phyloP scores from a whole-genome alignment of 2,797 vertebrate genomes.

The Cirrhinus molitorella region DNA sequence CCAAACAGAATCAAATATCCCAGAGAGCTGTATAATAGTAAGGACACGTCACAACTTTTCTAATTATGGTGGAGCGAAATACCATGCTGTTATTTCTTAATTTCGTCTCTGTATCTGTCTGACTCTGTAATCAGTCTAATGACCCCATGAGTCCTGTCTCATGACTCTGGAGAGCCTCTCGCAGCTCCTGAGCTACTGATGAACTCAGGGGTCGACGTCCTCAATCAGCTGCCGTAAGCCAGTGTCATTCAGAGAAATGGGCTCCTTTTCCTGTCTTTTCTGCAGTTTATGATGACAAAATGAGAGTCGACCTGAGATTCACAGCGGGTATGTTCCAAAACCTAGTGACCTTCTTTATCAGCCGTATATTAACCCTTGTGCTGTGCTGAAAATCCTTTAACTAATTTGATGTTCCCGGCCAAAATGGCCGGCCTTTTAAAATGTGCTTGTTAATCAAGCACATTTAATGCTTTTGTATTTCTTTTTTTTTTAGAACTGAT shows the following conservation, averaged over 20 bases:
- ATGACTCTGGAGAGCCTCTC: conserved; percentile 16
- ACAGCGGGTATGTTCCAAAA: neutral
- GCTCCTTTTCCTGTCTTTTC: conserved; percentile 78
- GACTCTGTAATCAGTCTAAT: conserved; percentile 37
- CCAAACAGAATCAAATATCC: conserved; percentile 14
- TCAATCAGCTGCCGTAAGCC: conserved; percentile 75
- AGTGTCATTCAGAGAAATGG: conserved; percentile 73
- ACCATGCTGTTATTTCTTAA: conserved; percentile 37
- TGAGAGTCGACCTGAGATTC: conserved; percentile 7
- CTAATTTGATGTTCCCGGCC: neutral
- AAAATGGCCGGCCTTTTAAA: neutral
- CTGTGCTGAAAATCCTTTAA: neutral
- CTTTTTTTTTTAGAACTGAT: no score
- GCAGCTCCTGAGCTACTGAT: conserved; percentile 66
- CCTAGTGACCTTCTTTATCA: neutral
- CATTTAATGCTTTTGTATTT: no score
- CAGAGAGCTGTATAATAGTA: neutral
- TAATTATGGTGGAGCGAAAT: conserved; percentile 13
- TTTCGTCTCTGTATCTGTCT: conserved; percentile 25
- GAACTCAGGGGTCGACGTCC: conserved; percentile 72
- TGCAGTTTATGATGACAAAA: conserved; percentile 76
- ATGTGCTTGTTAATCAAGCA: neutral
- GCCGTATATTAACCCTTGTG: neutral
- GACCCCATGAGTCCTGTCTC: conserved; percentile 2
- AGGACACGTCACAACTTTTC: conserved; percentile 10